Evolutionary conservation across 2,113 vertebrate species (phyloP), one percentile per base, ranked within the genome.

Genomic region (Falco punctatus): DNA sequence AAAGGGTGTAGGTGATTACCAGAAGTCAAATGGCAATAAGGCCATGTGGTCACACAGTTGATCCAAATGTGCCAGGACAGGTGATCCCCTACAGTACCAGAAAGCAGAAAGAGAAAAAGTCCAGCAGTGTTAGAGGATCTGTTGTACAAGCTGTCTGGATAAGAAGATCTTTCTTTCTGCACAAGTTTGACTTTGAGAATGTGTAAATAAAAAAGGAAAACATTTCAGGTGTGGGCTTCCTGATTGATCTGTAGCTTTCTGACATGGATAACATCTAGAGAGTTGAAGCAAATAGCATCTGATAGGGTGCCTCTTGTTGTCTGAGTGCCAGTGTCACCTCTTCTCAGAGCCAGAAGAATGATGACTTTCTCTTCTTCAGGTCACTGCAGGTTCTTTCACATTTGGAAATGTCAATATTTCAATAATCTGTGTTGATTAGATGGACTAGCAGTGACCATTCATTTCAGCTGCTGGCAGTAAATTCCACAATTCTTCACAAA

Each of bases 171-270:
- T 85, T 40, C 21, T 72, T 81, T 42, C 38, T 80, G 52, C 10
- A 15, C 5, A 62, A 49, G 17, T 75, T 82, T 85, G 59, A 62
- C 33, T 90, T 72, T 66, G 52, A 71, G 65, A 64, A 78, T 62
- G 28, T 71, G 48, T 66, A 94, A 96, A 95, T 84, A 65, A 20
- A 70, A 86, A 92, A 93, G 42, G 9, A 81, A 88, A 61, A 26
- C 28, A 88, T 71, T 96, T 90, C 48, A n/a, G 17, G 12, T 71
- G n/a, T 32, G 27, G 24, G 7, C 6, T 71, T 66, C 24, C 42
- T 81, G 52, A 58, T 65, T 79, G 73, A 78, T 71, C 26, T 62
- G 24, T 46, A 64, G 66, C 70, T 85, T 65, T 66, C 46, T 74
- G 65, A 71, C 38, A 52, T 13, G 17, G 28, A 74, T 64, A 81